phyloP scores from a whole-genome alignment of 2,888 invertebrate species.

The Serripes groenlandicus region DNA sequence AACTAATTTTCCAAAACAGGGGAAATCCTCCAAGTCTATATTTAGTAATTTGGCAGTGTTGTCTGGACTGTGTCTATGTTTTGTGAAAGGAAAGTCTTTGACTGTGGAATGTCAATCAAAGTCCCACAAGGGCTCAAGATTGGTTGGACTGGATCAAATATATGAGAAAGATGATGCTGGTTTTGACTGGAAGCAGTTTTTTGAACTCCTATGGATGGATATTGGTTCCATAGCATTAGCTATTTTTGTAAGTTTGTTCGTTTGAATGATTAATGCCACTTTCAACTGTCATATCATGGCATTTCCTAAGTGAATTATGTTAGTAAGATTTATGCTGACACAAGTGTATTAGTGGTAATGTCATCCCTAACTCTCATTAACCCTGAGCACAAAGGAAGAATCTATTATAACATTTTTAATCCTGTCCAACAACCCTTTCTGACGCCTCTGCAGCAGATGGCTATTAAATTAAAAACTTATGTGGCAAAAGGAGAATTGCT shows the following conservation, averaged over 20 bases:
- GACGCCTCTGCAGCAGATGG: background rate
- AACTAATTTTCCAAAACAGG: slow-evolving; percentile 2
- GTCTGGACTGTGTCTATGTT: slow-evolving; percentile 1
- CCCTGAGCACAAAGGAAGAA: too few species aligned
- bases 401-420: too few species aligned
- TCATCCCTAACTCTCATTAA: too few species aligned
- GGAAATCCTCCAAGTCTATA: background rate
- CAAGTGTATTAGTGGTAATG: too few species aligned
- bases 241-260: slow-evolving; percentile 92
- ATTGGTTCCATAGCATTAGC: slow-evolving; percentile 92
- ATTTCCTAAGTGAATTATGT: too few species aligned
- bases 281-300: too few species aligned
- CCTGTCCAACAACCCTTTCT: too few species aligned
- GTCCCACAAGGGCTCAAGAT: slow-evolving; percentile 26
- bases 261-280: too few species aligned
- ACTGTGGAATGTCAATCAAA: slow-evolving; percentile 40
- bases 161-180: slow-evolving; percentile 84
- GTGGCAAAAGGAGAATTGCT: background rate
- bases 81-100: background rate
- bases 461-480: background rate
- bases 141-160: slow-evolving; percentile 41
- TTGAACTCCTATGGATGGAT: slow-evolving; percentile 92
- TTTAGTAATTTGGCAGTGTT: background rate
- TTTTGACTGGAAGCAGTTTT: slow-evolving; percentile 93
- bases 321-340: too few species aligned